Percentiles rank a stretch among this genome's conserved stretches.
These are phyloP conservation scores for Hyles euphorbiae DNA, from an alignment of 1,140 invertebrate species.

Conservation along the genomic window DNA sequence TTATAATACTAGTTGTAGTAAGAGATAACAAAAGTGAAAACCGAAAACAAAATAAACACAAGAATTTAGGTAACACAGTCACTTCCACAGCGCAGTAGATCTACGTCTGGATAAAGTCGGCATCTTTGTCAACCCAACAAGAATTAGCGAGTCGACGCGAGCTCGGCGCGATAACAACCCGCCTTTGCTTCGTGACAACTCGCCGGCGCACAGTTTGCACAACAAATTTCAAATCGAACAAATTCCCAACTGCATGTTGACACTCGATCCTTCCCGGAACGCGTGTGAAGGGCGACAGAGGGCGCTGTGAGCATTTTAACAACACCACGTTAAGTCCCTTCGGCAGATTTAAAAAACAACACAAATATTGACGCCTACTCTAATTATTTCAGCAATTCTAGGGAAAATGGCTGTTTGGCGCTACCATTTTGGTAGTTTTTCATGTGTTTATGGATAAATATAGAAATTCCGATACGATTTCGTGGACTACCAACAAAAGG, in stretches of 20 bases:
- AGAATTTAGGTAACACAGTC: too few species aligned
- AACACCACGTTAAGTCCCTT: slow-evolving; percentile 37
- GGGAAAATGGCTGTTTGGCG: slow-evolving; percentile 36
- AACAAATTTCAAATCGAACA: slow-evolving; percentile 37
- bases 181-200: slow-evolving; percentile 42
- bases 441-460: slow-evolving; percentile 23
- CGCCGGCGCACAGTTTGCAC: slow-evolving; percentile 35
- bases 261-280: slow-evolving; percentile 55
- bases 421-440: slow-evolving; percentile 39
- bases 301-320: slow-evolving; percentile 38
- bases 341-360: slow-evolving; percentile 36
- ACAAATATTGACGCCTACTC: slow-evolving; percentile 44
- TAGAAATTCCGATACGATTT: slow-evolving; percentile 18
- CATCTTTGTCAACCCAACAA: slow-evolving; percentile 29
- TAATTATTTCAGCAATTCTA: slow-evolving; percentile 58
- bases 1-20: too few species aligned
- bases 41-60: too few species aligned
- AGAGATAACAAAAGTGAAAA: too few species aligned
- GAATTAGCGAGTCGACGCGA: slow-evolving; percentile 43
- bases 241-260: slow-evolving; percentile 38
- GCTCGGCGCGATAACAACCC: slow-evolving; percentile 19
- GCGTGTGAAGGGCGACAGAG: slow-evolving; percentile 19
- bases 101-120: slow-evolving; percentile 19
- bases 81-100: slow-evolving; percentile 1
- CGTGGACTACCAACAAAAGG: slow-evolving; percentile 4